Evolutionary conservation across 2,797 vertebrate genomes (phyloP).

Genomic region (Champsocephalus gunnari): DNA sequence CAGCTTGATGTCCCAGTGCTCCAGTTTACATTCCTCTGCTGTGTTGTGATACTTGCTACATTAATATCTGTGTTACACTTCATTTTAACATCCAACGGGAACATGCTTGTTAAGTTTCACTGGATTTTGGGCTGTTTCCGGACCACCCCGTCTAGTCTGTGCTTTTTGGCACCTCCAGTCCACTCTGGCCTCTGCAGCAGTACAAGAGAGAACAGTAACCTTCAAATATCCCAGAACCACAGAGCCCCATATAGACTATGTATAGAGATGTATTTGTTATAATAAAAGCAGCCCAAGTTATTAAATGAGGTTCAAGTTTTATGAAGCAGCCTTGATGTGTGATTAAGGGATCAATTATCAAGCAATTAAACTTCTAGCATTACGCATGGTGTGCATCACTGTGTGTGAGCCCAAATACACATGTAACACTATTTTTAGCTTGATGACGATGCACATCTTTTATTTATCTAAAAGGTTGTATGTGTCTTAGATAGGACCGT

Average conservation of each 20-base stretch:
- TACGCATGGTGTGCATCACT: neutral
- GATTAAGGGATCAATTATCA: constrained; percentile 37
- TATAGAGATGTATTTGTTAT: constrained; percentile 31
- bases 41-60: constrained; percentile 82
- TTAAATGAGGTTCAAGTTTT: constrained; percentile 50
- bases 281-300: constrained; percentile 36
- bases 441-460: neutral
- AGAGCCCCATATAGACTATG: constrained; percentile 46
- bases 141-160: constrained; percentile 77
- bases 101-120: constrained; percentile 82
- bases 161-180: constrained; percentile 70
- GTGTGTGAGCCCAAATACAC: neutral
- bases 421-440: constrained; percentile 5
- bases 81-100: constrained; percentile 78
- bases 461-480: neutral
- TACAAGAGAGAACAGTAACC: constrained; percentile 64
- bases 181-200: constrained; percentile 52
- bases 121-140: constrained; percentile 72
- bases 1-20: constrained; percentile 72
- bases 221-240: constrained; percentile 58
- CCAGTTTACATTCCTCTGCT: constrained; percentile 79
- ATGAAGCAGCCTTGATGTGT: constrained; percentile 30
- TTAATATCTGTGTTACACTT: constrained; percentile 82
- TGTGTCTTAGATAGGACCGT: no score
- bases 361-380: constrained; percentile 17